phyloP scores from a whole-genome alignment of 2,888 invertebrate genomes.

The Catotricha subobsoleta region DNA sequence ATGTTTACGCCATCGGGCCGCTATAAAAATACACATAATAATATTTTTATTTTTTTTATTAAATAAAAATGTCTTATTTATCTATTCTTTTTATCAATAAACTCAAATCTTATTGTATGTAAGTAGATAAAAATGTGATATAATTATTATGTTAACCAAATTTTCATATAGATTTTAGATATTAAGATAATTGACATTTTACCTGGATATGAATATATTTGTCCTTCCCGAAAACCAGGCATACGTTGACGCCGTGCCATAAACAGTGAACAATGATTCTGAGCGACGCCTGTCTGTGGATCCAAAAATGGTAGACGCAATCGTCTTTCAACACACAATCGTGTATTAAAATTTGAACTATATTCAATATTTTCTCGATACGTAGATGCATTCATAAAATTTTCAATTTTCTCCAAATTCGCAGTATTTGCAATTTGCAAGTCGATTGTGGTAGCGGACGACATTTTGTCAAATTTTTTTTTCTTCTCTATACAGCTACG shows the following conservation, averaged over 20 bases:
- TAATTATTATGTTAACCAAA: not conserved
- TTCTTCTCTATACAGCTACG: not conserved
- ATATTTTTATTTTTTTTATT: not conserved
- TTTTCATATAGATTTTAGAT: too few species aligned
- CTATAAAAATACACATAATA: conserved; percentile 12
- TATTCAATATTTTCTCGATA: conserved; percentile 87
- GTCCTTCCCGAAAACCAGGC: conserved; percentile 75
- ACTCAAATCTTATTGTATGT: not conserved
- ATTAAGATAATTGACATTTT: not conserved
- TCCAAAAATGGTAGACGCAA: conserved; percentile 88
- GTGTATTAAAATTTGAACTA: conserved; percentile 83
- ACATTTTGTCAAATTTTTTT: conserved; percentile 15
- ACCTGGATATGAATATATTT: conserved; percentile 78
- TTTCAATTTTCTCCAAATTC: conserved; percentile 55
- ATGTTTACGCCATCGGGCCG: conserved; percentile 78
- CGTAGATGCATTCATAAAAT: conserved; percentile 70
- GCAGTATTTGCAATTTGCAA: conserved; percentile 47
- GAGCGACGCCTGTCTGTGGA: conserved; percentile 93
- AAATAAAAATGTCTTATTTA: not conserved
- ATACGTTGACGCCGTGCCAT: conserved; percentile 78
- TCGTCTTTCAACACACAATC: conserved; percentile 78
- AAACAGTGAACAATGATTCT: conserved; percentile 79
- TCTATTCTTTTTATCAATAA: not conserved
- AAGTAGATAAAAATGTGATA: not conserved
- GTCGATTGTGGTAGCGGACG: conserved; percentile 44